phyloP scores from a whole-genome alignment of 2,797 vertebrate genomes.

The Galagoides demidoff region DNA sequence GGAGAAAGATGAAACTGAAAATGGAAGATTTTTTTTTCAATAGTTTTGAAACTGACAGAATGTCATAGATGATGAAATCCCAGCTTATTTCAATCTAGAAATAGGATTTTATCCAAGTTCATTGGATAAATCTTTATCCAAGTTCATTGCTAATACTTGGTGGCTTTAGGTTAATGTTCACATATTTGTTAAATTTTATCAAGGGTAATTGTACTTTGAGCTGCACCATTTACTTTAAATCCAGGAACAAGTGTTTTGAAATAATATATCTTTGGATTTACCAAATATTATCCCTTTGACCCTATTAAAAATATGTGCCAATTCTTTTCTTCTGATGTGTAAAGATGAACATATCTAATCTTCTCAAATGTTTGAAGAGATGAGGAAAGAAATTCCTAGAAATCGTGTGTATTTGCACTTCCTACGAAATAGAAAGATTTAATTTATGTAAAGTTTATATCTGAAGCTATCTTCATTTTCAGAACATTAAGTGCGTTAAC shows the following conservation, averaged over 20 bases:
- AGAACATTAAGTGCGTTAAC: constrained; percentile 17
- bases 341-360: neutral
- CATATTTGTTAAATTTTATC: neutral
- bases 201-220: neutral
- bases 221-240: neutral
- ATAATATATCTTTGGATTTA: neutral
- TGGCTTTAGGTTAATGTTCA: neutral
- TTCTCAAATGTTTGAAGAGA: constrained; percentile 5
- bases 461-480: constrained; percentile 33
- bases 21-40: neutral
- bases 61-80: constrained; percentile 41
- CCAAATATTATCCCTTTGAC: neutral
- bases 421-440: constrained; percentile 22
- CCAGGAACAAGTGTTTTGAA: neutral
- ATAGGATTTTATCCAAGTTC: neutral
- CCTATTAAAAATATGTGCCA: neutral
- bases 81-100: constrained; percentile 34
- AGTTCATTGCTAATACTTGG: neutral
- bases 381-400: neutral
- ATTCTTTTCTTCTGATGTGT: neutral
- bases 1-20: constrained; percentile 42
- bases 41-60: constrained; percentile 22
- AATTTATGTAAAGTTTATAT: neutral
- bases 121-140: neutral
- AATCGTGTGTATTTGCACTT: neutral